Evolutionary conservation across 2,113 vertebrate species (phyloP).

Genomic region (Coturnix japonica): DNA sequence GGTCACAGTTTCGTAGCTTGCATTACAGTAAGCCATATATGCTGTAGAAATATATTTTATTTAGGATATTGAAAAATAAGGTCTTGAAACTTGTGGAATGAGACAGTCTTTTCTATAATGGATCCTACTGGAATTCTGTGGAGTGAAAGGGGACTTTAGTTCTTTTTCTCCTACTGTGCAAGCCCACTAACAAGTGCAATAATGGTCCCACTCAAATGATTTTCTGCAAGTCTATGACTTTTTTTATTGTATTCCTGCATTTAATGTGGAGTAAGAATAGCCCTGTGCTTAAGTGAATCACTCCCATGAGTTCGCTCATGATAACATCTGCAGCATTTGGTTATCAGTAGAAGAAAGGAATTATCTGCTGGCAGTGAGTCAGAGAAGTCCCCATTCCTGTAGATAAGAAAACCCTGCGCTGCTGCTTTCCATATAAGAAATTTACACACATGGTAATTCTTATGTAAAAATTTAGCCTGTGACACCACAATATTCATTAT

Average conservation of each 20-base stretch:
- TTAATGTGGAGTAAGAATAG: background rate
- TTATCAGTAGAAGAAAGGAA: background rate
- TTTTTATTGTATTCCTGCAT: background rate
- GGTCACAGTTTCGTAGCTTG: background rate
- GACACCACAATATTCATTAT: background rate
- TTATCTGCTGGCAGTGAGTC: background rate
- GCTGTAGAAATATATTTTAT: background rate
- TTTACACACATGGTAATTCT: background rate
- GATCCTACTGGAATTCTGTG: background rate
- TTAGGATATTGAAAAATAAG: background rate
- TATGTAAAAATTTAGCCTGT: background rate
- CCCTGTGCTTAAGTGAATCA: background rate
- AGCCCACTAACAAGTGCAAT: background rate
- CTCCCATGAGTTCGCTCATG: background rate
- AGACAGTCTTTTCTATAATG: background rate
- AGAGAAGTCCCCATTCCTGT: background rate
- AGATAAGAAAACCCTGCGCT: fast-evolving
- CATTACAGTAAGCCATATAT: background rate
- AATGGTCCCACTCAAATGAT: background rate
- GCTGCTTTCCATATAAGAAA: background rate
- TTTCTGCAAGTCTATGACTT: background rate
- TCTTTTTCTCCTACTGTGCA: fast-evolving
- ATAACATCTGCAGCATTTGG: background rate
- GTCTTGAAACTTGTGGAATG: background rate
- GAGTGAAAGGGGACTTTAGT: background rate